These are phyloP conservation scores for Silurus glanis DNA, from an alignment of 2,113 vertebrate species.

Conservation along the genomic window DNA sequence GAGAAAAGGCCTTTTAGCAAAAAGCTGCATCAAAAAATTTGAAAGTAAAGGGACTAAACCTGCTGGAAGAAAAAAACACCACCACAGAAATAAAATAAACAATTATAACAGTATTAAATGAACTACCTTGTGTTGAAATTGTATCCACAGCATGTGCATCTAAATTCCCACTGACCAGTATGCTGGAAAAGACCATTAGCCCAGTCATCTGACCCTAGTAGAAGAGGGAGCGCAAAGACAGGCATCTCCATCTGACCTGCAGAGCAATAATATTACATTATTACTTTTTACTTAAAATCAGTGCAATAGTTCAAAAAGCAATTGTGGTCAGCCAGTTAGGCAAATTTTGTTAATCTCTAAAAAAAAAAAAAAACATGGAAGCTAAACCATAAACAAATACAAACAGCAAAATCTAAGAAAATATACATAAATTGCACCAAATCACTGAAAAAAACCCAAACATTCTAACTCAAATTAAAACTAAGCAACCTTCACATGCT, in stretches of 20 bases:
- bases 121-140: slow-evolving; percentile 73
- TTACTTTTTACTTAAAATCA: neutral
- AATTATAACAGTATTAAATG: neutral
- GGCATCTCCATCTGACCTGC: slow-evolving; percentile 84
- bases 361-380: neutral
- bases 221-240: slow-evolving; percentile 83
- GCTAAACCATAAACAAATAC: neutral
- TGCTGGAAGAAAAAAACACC: neutral
- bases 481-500: neutral
- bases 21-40: neutral
- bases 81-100: neutral
- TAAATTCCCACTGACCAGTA: slow-evolving; percentile 81
- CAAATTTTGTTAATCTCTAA: neutral
- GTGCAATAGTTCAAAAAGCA: neutral
- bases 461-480: neutral
- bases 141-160: slow-evolving; percentile 78
- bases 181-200: slow-evolving; percentile 78
- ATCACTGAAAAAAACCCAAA: neutral
- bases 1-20: too few species aligned
- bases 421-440: neutral
- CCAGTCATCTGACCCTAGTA: slow-evolving; percentile 74
- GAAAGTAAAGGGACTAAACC: neutral
- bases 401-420: neutral
- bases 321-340: neutral
- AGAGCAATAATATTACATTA: slow-evolving; percentile 27